These are phyloP conservation scores for Danionella cerebrum DNA, from an alignment of 2,113 vertebrate genomes.

Conservation along the genomic window DNA sequence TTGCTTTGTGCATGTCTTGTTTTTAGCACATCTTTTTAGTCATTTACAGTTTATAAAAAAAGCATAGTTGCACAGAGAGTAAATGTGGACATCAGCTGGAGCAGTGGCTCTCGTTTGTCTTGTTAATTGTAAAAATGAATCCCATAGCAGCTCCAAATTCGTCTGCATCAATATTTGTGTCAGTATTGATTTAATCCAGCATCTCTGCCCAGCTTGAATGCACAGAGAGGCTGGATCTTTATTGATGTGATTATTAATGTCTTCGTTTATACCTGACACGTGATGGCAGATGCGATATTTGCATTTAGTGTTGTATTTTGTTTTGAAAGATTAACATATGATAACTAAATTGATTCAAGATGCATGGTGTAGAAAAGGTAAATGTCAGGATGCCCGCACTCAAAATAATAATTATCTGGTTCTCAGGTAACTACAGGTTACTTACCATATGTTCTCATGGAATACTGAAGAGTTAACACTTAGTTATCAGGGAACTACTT, in stretches of 20 bases:
- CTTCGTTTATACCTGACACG: background rate
- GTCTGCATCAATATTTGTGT: slow-evolving; percentile 31
- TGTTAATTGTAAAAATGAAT: slow-evolving; percentile 26
- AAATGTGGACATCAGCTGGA: background rate
- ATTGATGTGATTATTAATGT: background rate
- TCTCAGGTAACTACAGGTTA: too few relatives aligned
- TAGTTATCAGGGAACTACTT: too few relatives aligned
- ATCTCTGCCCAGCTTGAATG: slow-evolving; percentile 29
- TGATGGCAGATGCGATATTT: slow-evolving; percentile 9
- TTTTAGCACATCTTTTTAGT: background rate
- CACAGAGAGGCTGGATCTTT: background rate
- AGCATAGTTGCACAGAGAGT: background rate
- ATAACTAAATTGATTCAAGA: too few relatives aligned
- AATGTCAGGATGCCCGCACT: too few relatives aligned
- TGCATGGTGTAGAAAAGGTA: too few relatives aligned
- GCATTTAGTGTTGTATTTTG: slow-evolving; percentile 24
- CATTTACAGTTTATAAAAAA: background rate
- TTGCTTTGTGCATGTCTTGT: too few relatives aligned
- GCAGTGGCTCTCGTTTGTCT: slow-evolving; percentile 17
- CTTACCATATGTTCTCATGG: too few relatives aligned
- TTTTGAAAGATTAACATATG: too few relatives aligned
- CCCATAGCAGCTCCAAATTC: background rate
- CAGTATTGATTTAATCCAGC: slow-evolving; percentile 50
- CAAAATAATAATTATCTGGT: too few relatives aligned
- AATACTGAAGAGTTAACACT: too few relatives aligned